A percentile compares a stretch with the other conserved stretches of the same genome.
phyloP scores from a whole-genome alignment of 2,113 vertebrate genomes.

The Sturnus vulgaris region DNA sequence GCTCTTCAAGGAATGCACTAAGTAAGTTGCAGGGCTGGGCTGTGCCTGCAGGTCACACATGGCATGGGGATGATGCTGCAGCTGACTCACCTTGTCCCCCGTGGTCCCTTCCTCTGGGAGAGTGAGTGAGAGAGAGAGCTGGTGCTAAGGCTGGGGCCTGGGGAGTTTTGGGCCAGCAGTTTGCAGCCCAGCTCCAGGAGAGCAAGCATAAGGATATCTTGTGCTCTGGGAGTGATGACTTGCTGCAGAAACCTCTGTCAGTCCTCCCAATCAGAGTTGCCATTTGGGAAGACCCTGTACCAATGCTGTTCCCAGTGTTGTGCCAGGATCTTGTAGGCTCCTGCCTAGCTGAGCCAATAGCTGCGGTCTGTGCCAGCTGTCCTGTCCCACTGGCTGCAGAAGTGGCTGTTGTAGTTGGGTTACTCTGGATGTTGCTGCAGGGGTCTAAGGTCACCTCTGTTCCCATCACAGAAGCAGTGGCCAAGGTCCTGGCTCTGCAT shows the following conservation, averaged over 20 bases:
- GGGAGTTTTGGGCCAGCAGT: background rate
- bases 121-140: accelerated
- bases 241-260: background rate
- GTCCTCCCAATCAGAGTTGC: background rate
- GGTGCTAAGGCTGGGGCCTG: background rate
- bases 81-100: background rate
- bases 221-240: background rate
- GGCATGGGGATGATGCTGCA: accelerated
- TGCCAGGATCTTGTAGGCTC: background rate
- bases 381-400: accelerated
- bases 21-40: slow-evolving; percentile 72
- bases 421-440: background rate
- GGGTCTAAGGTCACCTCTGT: background rate
- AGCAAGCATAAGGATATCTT: background rate
- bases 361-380: background rate
- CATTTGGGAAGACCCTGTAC: background rate
- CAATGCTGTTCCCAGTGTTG: background rate
- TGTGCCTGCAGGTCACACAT: background rate
- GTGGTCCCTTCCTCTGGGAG: background rate
- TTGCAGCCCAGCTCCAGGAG: background rate
- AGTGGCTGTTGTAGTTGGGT: background rate
- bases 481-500: background rate
- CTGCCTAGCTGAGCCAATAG: background rate
- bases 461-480: background rate
- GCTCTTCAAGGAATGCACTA: slow-evolving; percentile 93